phyloP scores from a whole-genome alignment of 2,113 vertebrate genomes.

The Takifugu flavidus region DNA sequence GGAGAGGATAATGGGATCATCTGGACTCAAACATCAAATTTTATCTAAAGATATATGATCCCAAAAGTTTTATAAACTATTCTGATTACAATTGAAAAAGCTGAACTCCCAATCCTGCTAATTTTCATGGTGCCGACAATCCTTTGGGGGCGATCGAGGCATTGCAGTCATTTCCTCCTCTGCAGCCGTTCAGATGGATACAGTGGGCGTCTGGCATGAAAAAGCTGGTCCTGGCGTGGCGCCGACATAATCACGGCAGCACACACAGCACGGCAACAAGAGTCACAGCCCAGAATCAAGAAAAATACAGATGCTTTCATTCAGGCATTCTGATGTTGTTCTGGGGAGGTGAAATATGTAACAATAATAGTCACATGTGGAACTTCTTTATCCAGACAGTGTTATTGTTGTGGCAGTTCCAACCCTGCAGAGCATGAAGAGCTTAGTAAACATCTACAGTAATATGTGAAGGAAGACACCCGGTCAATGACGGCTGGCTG shows the following conservation, averaged over 20 bases:
- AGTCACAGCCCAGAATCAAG: conserved; percentile 29
- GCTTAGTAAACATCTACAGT: conserved; percentile 40
- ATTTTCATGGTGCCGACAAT: not conserved
- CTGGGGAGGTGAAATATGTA: conserved; percentile 45
- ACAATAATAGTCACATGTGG: conserved; percentile 14
- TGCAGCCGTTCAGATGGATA: conserved; percentile 27
- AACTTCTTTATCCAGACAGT: conserved; percentile 12
- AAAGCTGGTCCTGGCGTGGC: conserved; percentile 35
- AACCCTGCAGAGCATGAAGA: conserved; percentile 44
- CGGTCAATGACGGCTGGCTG: conserved; percentile 46
- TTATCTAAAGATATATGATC: no score
- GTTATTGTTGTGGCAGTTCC: conserved; percentile 56
- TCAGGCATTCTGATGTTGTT: conserved; percentile 35
- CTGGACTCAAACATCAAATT: no score
- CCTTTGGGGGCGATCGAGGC: not conserved
- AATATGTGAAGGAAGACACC: conserved; percentile 53
- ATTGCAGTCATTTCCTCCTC: not conserved
- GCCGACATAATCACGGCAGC: conserved; percentile 37
- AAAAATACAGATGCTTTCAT: conserved; percentile 56
- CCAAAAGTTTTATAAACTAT: no score
- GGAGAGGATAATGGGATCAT: no score
- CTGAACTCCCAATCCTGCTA: not conserved
- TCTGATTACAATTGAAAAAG: no score
- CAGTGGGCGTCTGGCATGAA: conserved; percentile 33
- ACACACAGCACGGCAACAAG: conserved; percentile 25